Base-by-base conservation (phyloP, 2,797 vertebrate genomes). In the Clarias laeviceps region DNA sequence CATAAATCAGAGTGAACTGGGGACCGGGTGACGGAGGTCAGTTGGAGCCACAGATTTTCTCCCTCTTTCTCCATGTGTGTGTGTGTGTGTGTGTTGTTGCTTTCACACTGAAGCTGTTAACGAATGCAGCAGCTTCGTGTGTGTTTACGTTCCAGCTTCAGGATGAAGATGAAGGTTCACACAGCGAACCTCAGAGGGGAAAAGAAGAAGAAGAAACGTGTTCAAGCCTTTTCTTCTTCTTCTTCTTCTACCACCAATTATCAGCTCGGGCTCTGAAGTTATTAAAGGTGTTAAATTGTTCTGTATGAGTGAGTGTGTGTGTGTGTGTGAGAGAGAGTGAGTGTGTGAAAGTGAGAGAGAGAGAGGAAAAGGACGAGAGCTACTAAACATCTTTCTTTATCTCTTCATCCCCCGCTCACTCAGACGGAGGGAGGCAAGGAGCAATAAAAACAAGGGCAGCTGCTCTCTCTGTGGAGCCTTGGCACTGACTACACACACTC, bases 401-500 rank as follows among this genome's bases (percentile, higher is more conserved):
- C 80, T 82, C 34, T 70, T 85, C 76, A 80, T 84, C 70, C 72
- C 64, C 62, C n/a, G 2, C 45, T 72, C 81, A 83, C 66, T 65
- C 40, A 72, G 83, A 70, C n/a, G 59, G 57, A 85, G 68, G 78
- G 82, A 77, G 82, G 83, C 64, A 82, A 56, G 87, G 82, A 85
- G 88, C 83, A 73, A 86, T 83, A 91, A 93, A 93, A 93, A 93
- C 90, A 93, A 94, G 93, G 94, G 90, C 94, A 96, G 94, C 93
- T 95, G 94, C 93, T 95, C 90, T 89, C 94, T 91, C 94, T 87
- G 92, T 91, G 88, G 94, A 94, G 92, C 91, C 92, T 89, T 94
- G 93, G 93, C 92, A 79, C 89, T 89, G 90, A 87, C 54, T 56
- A 62, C 18, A 73, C 90, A 90, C 89, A 89, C 90, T 74, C 90